Conservation (phyloP, 2,888 invertebrate genomes). For the Tryphoninae sp. region DNA sequence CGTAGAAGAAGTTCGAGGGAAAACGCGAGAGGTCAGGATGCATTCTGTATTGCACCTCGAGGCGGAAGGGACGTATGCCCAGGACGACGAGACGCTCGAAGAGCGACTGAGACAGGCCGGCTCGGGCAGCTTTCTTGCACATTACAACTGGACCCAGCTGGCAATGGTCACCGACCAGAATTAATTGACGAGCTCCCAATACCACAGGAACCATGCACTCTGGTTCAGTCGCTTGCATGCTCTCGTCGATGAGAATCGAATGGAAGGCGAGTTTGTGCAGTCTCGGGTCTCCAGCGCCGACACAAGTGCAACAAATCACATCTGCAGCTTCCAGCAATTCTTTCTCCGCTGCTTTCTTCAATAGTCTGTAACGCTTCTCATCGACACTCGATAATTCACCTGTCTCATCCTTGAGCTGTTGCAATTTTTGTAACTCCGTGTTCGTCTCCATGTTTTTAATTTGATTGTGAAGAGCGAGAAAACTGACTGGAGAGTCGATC, state of each 20-base stretch:
- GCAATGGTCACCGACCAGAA: conserved; percentile 99
- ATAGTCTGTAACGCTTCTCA: conserved; percentile 93
- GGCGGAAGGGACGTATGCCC: conserved; percentile 97
- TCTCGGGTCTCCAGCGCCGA: conserved; percentile 98
- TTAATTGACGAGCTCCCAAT: conserved; percentile 97
- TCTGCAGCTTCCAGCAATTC: conserved; percentile 97
- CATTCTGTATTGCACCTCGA: conserved; percentile 99
- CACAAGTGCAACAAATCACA: conserved; percentile 99
- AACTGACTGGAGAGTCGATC: conserved; percentile 98
- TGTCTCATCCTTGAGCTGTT: conserved; percentile 98
- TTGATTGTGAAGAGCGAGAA: conserved; percentile 98
- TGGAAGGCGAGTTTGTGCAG: conserved; percentile 96
- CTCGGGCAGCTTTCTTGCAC: conserved; percentile 99
- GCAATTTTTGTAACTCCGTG: conserved; percentile 96
- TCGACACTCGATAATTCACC: conserved; percentile 98
- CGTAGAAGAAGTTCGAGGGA: conserved; percentile 99
- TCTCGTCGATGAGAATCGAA: conserved; percentile 98
- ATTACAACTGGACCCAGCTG: conserved; percentile 99
- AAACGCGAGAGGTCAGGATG: conserved; percentile 98
- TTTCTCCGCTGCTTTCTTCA: conserved; percentile 95
- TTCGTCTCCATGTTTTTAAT: conserved; percentile 97
- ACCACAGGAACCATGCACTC: conserved; percentile 99
- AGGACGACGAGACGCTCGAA: conserved; percentile 98
- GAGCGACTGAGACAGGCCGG: conserved; percentile 97
- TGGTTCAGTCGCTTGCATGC: conserved; percentile 97